Evolutionary conservation across 2,888 invertebrate genomes (phyloP).

Genomic region (Strigamia maritima): DNA sequence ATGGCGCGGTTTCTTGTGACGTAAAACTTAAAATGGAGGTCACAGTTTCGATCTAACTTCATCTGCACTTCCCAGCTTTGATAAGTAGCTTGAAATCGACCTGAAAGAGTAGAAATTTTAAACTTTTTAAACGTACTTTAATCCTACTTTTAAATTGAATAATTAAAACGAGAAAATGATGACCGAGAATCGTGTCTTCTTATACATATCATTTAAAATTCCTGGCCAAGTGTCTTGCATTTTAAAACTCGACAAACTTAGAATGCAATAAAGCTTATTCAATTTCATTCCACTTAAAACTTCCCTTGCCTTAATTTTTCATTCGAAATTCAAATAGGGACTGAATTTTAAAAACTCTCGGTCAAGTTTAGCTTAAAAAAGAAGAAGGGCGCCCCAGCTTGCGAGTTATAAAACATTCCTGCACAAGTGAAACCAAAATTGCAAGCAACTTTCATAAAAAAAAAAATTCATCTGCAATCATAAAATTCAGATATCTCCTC

Average conservation of each 20-base stretch:
- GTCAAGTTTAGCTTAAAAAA: neutral
- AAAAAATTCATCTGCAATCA: neutral
- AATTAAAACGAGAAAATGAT: neutral
- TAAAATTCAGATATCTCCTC: neutral
- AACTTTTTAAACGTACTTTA: neutral
- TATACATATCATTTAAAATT: neutral
- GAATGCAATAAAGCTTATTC: neutral
- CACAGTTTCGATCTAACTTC: neutral
- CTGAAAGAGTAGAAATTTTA: neutral
- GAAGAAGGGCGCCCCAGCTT: neutral
- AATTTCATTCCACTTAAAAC: neutral
- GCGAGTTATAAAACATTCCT: neutral
- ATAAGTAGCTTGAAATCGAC: neutral
- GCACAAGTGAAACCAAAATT: neutral
- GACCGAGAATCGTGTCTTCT: neutral
- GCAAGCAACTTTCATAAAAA: slow-evolving; percentile 8
- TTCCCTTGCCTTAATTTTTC: neutral
- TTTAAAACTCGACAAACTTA: neutral
- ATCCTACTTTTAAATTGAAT: neutral
- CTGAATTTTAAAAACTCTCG: neutral
- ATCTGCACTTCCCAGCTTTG: neutral
- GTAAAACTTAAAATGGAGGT: neutral
- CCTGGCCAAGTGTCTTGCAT: neutral
- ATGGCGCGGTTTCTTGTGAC: neutral
- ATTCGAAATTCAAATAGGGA: neutral